Evolutionary conservation across 2,888 invertebrate genomes (phyloP).

Genomic region (Polyommatus icarus): DNA sequence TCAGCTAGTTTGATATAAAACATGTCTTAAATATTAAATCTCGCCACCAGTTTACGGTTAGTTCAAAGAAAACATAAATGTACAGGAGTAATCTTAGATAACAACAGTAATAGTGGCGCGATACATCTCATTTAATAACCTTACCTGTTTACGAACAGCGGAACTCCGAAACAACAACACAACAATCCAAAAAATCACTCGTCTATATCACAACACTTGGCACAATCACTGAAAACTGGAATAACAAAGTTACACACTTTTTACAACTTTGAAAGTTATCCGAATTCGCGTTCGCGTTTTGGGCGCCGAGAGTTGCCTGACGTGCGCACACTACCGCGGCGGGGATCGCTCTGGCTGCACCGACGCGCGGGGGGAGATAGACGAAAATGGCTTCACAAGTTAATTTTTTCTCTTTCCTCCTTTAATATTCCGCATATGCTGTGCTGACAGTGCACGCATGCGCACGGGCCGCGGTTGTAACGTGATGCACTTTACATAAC

Average conservation of each 20-base stretch:
- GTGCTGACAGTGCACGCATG: conserved; percentile 75
- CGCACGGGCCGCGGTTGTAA: conserved; percentile 74
- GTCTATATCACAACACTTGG: conserved; percentile 24
- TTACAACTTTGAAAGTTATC: conserved; percentile 52
- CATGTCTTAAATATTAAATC: neutral
- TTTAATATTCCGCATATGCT: conserved; percentile 81
- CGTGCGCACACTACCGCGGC: conserved; percentile 63
- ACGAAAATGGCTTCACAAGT: conserved; percentile 81
- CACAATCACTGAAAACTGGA: conserved; percentile 34
- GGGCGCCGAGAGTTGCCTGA: conserved; percentile 39
- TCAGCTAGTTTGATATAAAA: neutral
- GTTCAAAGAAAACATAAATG: conserved; percentile 20
- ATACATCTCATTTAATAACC: conserved; percentile 24
- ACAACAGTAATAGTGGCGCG: conserved; percentile 22
- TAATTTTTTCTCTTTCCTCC: conserved; percentile 81
- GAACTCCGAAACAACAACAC: conserved; percentile 24
- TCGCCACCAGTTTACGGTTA: neutral
- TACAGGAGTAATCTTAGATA: conserved; percentile 8
- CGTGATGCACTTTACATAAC: conserved; percentile 80
- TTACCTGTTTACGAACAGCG: conserved; percentile 26
- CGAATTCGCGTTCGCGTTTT: conserved; percentile 61
- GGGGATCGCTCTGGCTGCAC: conserved; percentile 69
- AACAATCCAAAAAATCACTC: conserved; percentile 24
- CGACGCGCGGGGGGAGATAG: conserved; percentile 70
- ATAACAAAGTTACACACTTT: conserved; percentile 39